Base-by-base conservation (phyloP, 1,140 invertebrate species). In the Uloborus diversus region DNA sequence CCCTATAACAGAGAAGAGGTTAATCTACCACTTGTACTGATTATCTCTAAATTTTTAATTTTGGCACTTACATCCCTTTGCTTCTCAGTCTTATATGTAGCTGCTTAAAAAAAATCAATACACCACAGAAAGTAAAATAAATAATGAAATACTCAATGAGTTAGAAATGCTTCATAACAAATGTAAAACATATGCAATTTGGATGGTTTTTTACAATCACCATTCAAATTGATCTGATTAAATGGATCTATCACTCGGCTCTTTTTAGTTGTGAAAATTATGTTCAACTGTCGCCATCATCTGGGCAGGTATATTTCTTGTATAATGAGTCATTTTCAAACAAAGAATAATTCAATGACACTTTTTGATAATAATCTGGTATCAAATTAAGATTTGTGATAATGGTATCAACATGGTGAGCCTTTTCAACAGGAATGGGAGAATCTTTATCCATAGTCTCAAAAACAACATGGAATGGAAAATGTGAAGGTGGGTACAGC, bases 401-500 rank as follows among this genome's bases (percentile, higher is more conserved):
- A 20, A 98, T 94, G 4, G 92, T 92, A 30, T 92, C 90, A n/a
- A 99, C 86, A 79, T 97, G 87, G 88, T 98, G 95, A 9, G 94
- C 92, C 85, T 92, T 92, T 85, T 96, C 94, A 20, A 91, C 90
- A 79, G 93, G 92, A 37, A 91, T 91, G 61, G 94, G 93, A 4
- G 93, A 91, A 83, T 96, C 93, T 87, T 92, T 92, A 73, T 91
- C 90, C 0, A 98, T 85, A 79, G 92, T 91, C 27, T 93, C 94
- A 84, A 98, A 96, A 87, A 99, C 96, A 3, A 99, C 90, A 85
- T 99, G 97, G 14, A 99, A 88, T 87, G 99, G 96, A 87, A 98
- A 98, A 87, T 96, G 98, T 0, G 96, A 95, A 3, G 97, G 97
- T 85, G 96, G 96, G 87, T 99, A 99, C 85, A 98, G 96, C 3